Evolutionary conservation across 2,888 invertebrate genomes (phyloP).

Genomic region (Slavum lentiscoides): DNA sequence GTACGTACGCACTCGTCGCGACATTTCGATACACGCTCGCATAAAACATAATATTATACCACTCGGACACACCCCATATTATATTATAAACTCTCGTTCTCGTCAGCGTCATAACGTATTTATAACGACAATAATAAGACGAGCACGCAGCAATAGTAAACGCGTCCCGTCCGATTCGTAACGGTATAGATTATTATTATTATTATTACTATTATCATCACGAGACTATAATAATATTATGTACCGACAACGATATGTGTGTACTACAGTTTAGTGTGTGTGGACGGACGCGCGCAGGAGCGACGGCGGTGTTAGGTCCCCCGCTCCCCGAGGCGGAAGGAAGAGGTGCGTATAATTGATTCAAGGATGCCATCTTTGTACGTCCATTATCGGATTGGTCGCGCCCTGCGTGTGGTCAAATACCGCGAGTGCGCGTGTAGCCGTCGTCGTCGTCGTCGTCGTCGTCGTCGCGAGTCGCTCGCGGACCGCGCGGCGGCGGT

Average conservation of each 20-base stretch:
- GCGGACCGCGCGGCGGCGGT: too few relatives aligned
- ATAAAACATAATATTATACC: too few relatives aligned
- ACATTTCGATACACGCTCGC: too few relatives aligned
- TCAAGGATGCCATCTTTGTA: conserved; percentile 55
- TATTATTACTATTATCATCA: too few relatives aligned
- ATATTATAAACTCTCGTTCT: too few relatives aligned
- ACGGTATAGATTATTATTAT: conserved; percentile 23
- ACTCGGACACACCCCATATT: too few relatives aligned
- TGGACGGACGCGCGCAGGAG: background rate
- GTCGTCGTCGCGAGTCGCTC: background rate
- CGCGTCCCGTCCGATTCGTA: conserved; percentile 44
- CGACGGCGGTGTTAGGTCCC: conserved; percentile 5
- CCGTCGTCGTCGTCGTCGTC: conserved; percentile 21
- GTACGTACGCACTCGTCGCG: too few relatives aligned
- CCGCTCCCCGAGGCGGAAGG: conserved; percentile 45
- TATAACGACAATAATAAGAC: background rate
- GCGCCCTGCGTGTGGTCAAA: conserved; percentile 54
- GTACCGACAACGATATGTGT: too few relatives aligned
- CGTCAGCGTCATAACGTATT: background rate
- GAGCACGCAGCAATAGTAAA: conserved; percentile 7
- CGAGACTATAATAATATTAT: too few relatives aligned
- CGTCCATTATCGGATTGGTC: conserved; percentile 55
- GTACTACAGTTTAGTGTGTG: background rate
- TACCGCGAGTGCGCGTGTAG: conserved; percentile 23
- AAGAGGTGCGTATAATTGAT: conserved; percentile 52